phyloP scores from a whole-genome alignment of 2,797 vertebrate genomes.

The Hypotaenidia okinawae region DNA sequence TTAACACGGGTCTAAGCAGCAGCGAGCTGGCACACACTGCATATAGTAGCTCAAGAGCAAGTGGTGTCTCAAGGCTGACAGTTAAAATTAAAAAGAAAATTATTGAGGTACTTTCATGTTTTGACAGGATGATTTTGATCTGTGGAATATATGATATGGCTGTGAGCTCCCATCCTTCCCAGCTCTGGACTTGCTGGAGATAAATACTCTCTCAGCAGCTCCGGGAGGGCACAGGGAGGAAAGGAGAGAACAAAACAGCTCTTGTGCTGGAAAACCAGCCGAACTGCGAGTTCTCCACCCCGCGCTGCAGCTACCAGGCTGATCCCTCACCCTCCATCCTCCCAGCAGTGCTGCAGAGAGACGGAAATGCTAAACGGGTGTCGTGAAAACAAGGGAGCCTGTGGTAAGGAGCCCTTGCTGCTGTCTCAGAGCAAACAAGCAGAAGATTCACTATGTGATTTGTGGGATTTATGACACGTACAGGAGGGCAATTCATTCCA shows the following conservation, averaged over 20 bases:
- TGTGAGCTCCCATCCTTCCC: neutral
- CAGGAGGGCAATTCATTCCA: neutral
- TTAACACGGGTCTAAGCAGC: neutral
- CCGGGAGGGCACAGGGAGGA: neutral
- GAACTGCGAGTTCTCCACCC: neutral
- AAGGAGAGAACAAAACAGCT: neutral
- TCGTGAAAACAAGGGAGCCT: neutral
- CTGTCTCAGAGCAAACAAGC: neutral
- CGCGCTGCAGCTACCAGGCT: neutral
- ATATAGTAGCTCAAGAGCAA: neutral
- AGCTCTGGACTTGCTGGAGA: neutral
- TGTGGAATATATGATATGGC: neutral
- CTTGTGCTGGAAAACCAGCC: neutral
- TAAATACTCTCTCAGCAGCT: neutral
- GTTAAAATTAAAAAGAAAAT: slow-evolving; percentile 20
- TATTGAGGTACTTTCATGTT: slow-evolving; percentile 20
- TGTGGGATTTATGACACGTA: neutral
- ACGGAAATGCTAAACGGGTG: neutral
- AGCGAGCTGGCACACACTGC: neutral
- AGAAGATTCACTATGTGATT: accelerated
- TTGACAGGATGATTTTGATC: neutral
- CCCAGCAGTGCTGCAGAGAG: neutral
- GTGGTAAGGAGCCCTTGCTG: neutral
- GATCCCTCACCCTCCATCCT: neutral
- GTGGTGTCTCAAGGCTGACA: neutral